A percentile compares a stretch with the other conserved stretches of the same genome.
These are phyloP conservation scores for Drosophila sp. DNA, from an alignment of 1,140 invertebrate species.

Conservation along the genomic window DNA sequence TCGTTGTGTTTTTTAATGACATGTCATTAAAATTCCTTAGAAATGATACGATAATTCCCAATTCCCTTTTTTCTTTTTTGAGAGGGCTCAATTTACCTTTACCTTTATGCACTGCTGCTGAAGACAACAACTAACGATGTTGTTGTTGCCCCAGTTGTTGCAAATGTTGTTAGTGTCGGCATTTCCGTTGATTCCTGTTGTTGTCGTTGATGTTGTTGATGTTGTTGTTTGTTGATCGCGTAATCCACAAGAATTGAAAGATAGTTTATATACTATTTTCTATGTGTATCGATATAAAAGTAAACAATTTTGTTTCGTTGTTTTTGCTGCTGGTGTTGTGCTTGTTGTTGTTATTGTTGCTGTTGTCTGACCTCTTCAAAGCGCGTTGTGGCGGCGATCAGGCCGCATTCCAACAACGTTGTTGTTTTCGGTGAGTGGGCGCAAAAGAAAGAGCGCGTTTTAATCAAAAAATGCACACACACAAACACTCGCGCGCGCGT, in stretches of 20 bases:
- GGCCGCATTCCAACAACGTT: constrained; percentile 69
- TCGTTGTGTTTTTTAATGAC: constrained; percentile 6
- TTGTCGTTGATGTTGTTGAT: constrained; percentile 12
- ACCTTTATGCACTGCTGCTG: constrained; percentile 73
- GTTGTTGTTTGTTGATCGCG: constrained; percentile 41
- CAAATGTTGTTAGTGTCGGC: constrained; percentile 43
- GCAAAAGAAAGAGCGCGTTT: constrained; percentile 64
- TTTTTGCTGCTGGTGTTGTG: constrained; percentile 33
- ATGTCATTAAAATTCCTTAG: constrained; percentile 54
- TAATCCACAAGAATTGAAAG: constrained; percentile 68
- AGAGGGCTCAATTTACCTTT: constrained; percentile 23
- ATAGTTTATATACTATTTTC: constrained; percentile 35
- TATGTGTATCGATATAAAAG: constrained; percentile 60
- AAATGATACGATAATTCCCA: constrained; percentile 32
- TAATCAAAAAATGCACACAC: constrained; percentile 71
- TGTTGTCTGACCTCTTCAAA: constrained; percentile 70
- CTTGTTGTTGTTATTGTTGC: constrained; percentile 36
- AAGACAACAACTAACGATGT: constrained; percentile 48
- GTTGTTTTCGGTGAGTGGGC: constrained; percentile 27
- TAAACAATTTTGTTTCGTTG: constrained; percentile 65
- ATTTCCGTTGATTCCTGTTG: constrained; percentile 33
- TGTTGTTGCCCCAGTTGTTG: constrained; percentile 60
- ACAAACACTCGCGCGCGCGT: constrained; percentile 16
- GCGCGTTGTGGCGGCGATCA: constrained; percentile 63
- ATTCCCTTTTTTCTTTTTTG: background rate